phyloP scores from a whole-genome alignment of 2,888 invertebrate genomes.

The Leptothorax acervorum region DNA sequence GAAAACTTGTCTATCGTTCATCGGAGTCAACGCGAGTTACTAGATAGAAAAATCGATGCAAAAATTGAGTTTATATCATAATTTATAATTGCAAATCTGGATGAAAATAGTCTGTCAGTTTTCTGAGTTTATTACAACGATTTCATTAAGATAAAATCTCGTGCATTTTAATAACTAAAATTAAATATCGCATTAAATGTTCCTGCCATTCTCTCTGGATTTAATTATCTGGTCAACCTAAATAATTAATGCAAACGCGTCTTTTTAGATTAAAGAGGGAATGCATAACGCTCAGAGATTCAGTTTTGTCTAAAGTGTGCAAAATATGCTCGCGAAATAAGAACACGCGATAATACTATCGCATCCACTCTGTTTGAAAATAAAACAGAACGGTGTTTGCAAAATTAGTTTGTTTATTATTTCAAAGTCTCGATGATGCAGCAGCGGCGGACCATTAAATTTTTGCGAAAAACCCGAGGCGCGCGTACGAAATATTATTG shows the following conservation, averaged over 20 bases:
- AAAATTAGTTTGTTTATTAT: conserved; percentile 41
- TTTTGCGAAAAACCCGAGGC: background rate
- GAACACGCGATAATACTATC: conserved; percentile 14
- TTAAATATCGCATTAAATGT: conserved; percentile 10
- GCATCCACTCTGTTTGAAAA: conserved; percentile 6
- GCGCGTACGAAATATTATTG: background rate
- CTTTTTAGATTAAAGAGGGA: background rate
- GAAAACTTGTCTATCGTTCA: conserved; percentile 7
- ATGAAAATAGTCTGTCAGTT: background rate
- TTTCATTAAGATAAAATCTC: conserved; percentile 33
- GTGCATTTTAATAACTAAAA: conserved; percentile 8
- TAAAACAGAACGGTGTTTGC: conserved; percentile 25
- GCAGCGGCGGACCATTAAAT: background rate
- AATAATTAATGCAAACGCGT: background rate
- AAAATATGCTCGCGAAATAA: background rate
- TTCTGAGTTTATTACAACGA: background rate
- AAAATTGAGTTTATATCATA: conserved; percentile 10
- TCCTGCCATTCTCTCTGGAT: background rate
- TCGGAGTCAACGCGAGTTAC: background rate
- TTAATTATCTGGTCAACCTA: background rate
- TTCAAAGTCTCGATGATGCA: conserved; percentile 3
- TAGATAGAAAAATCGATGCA: background rate
- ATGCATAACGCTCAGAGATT: background rate
- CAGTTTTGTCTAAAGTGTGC: background rate
- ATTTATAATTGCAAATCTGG: conserved; percentile 11